A percentile compares a stretch with the other conserved stretches of the same genome.
Evolutionary conservation across 2,797 vertebrate genomes (phyloP).

Genomic region (Perdix hodgsoniae): DNA sequence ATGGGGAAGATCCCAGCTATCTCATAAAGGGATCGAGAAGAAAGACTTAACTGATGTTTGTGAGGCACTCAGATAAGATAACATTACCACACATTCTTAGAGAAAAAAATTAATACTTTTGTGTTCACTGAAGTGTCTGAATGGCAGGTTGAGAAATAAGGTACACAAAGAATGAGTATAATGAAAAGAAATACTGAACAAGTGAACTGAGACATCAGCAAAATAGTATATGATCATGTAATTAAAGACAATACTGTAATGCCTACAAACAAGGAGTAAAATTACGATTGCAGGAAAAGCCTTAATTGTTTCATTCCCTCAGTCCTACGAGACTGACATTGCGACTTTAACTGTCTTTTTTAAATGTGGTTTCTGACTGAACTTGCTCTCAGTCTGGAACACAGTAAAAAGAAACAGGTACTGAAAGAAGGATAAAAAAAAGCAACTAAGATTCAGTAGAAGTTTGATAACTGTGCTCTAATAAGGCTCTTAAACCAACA

Average conservation of each 20-base stretch:
- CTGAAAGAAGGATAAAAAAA: background rate
- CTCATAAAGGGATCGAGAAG: conserved; percentile 38
- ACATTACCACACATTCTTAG: conserved; percentile 17
- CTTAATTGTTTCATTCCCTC: conserved; percentile 50
- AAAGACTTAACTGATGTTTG: conserved; percentile 63
- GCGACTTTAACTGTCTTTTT: background rate
- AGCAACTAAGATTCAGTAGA: background rate
- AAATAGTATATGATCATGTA: conserved; percentile 67
- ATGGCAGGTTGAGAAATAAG: conserved; percentile 69
- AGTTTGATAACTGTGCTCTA: background rate
- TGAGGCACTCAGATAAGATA: conserved; percentile 48
- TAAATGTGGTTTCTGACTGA: background rate
- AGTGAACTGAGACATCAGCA: conserved; percentile 60
- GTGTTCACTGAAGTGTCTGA: conserved; percentile 69
- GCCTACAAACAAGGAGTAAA: conserved; percentile 62
- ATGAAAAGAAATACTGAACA: conserved; percentile 70
- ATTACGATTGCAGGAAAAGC: conserved; percentile 44
- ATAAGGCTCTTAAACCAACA: background rate
- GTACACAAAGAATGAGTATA: conserved; percentile 65
- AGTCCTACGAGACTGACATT: background rate
- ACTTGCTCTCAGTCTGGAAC: background rate
- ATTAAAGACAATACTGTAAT: conserved; percentile 62
- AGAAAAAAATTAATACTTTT: conserved; percentile 64
- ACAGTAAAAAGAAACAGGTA: background rate
- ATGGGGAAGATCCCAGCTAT: conserved; percentile 25